phyloP scores from a whole-genome alignment of 2,797 vertebrate genomes.

The Xyrichtys novacula region DNA sequence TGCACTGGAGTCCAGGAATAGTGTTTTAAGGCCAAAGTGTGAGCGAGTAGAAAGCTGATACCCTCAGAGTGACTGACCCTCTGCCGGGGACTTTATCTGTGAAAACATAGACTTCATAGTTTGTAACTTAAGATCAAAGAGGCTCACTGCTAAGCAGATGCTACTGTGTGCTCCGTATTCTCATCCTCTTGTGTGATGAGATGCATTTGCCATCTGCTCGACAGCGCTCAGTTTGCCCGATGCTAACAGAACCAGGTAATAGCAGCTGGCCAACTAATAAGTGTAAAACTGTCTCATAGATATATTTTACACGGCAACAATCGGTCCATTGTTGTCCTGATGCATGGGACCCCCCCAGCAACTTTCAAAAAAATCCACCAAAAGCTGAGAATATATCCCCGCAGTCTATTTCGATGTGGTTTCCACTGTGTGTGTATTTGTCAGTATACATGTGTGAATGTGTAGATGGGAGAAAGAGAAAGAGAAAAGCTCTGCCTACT shows the following conservation, averaged over 20 bases:
- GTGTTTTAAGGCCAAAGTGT: neutral
- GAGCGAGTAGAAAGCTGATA: slow-evolving; percentile 44
- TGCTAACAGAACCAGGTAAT: slow-evolving; percentile 23
- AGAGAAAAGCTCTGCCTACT: slow-evolving; percentile 45
- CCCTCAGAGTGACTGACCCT: slow-evolving; percentile 20
- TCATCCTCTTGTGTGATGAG: slow-evolving; percentile 13
- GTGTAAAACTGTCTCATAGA: slow-evolving; percentile 68
- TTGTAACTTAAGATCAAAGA: slow-evolving; percentile 58
- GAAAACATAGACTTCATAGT: slow-evolving; percentile 1
- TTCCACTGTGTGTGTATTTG: slow-evolving; percentile 15
- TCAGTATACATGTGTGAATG: neutral
- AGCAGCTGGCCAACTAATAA: slow-evolving; percentile 59
- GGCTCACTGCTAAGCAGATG: slow-evolving; percentile 58
- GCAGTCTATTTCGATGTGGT: slow-evolving; percentile 46
- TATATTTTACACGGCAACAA: slow-evolving; percentile 78
- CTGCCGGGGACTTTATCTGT: slow-evolving; percentile 6
- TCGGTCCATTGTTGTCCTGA: slow-evolving; percentile 64
- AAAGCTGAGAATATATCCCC: slow-evolving; percentile 64
- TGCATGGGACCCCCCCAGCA: slow-evolving; percentile 55
- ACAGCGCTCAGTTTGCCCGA: neutral
- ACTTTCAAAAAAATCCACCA: slow-evolving; percentile 38
- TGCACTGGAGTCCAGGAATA: slow-evolving; percentile 15
- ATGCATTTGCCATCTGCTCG: slow-evolving; percentile 53
- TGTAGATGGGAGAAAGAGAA: neutral
- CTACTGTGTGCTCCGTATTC: slow-evolving; percentile 19